Evolutionary conservation across 2,888 invertebrate species (phyloP), one percentile per base, ranked within the genome.

Genomic region (Cheiracanthium punctorium): DNA sequence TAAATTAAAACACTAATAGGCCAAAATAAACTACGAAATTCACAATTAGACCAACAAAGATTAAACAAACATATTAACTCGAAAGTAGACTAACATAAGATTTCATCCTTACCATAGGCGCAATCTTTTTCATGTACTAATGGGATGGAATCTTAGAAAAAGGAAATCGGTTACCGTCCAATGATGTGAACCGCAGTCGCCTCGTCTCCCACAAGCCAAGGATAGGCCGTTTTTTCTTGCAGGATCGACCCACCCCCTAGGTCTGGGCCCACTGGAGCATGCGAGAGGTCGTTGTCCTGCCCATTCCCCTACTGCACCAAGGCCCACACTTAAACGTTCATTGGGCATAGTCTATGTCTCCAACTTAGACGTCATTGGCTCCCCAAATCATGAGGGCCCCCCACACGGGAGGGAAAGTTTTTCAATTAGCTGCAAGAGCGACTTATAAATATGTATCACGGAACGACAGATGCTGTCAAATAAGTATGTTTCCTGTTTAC

Each of bases 261-360:
- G 24, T 5, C 24, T 58, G 24, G 58, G 58, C 2, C 58, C 58
- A 58, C 58, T 58, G 58, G 58, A 24, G 58, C 58, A 58, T 58
- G 58, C 24, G 58, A 58, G 58, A 48, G 48, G 58, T 58, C 58
- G 58, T 58, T 58, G 58, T 12, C 58, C 58, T 58, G 58, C 58
- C 58, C 58, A 58, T 58, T 24, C 58, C 58, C 58, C 24, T 10
- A 58, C 24, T 17, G 24, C 24, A 5, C 58, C 12, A 24, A 58
- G 24, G 17, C 20, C 58, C 5, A 24, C 24, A 24, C 58, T 58
- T 58, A 58, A 24, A 58, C 58, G 58, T 58, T 58, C 58, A 58
- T 58, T 58, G 58, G 58, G 24, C 58, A 58, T 5, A 24, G 58
- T 17, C 58, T 24, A 8, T 17, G 17, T 10, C 48, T 48, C 14